phyloP scores from a whole-genome alignment of 2,113 vertebrate genomes.

The Orcinus orca region DNA sequence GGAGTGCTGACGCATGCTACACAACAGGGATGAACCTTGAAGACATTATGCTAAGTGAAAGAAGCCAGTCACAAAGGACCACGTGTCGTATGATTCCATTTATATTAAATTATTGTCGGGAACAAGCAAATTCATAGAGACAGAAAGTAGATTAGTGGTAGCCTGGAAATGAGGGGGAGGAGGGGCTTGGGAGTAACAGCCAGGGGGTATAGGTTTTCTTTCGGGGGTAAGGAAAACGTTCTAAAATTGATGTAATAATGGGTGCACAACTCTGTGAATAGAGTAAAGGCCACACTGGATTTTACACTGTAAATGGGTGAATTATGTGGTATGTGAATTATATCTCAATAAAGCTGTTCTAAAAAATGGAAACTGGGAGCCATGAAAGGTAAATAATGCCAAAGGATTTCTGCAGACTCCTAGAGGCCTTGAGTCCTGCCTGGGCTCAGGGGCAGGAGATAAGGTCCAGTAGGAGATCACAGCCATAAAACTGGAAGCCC shows the following conservation, averaged over 20 bases:
- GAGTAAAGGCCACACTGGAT: not conserved
- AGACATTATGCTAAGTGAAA: not conserved
- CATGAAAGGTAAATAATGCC: not conserved
- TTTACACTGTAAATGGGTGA: not conserved
- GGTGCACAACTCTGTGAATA: not conserved
- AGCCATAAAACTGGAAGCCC: not conserved
- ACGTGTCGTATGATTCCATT: not conserved
- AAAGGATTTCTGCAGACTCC: not conserved
- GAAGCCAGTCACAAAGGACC: not conserved
- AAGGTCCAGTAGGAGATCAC: not conserved
- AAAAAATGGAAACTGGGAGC: not conserved
- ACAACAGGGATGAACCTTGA: not conserved
- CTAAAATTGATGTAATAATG: not conserved
- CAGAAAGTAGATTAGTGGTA: not conserved
- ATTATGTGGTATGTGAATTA: not conserved
- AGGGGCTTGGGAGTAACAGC: not conserved
- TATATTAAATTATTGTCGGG: not conserved
- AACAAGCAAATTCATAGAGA: not conserved
- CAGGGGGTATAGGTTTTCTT: not conserved
- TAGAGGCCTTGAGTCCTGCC: not conserved
- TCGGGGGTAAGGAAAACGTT: not conserved
- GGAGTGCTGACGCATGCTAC: rapidly evolving
- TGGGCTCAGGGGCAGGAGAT: not conserved
- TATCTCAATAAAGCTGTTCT: not conserved
- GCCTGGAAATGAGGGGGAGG: not conserved